Evolutionary conservation across 2,888 invertebrate genomes (phyloP).

Genomic region (Eupithecia vulgata): DNA sequence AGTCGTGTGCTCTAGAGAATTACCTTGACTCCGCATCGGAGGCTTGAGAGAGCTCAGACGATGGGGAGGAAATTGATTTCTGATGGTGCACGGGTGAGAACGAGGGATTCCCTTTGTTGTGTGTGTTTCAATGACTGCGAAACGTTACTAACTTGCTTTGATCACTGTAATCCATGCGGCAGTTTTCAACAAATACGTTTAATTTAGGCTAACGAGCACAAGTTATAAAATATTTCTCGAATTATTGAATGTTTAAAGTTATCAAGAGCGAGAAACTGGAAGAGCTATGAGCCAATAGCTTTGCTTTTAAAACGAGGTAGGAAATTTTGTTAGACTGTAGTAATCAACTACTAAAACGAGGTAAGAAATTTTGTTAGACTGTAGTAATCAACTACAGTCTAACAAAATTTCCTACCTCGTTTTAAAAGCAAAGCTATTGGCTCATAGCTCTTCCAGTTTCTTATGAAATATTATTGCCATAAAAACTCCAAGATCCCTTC

Average conservation of each 20-base stretch:
- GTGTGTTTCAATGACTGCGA: background rate
- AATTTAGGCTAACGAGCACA: background rate
- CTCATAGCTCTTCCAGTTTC: conserved; percentile 11
- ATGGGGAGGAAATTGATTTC: conserved; percentile 45
- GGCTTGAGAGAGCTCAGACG: conserved; percentile 45
- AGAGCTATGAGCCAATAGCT: too few relatives aligned
- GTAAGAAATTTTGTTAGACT: too few relatives aligned
- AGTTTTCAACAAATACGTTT: too few relatives aligned
- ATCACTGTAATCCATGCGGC: background rate
- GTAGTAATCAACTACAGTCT: background rate
- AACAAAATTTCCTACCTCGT: background rate
- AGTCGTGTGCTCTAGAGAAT: conserved; percentile 53
- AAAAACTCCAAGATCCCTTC: conserved; percentile 24
- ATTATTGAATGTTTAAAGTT: background rate
- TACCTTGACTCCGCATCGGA: conserved; percentile 52
- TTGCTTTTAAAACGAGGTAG: too few relatives aligned
- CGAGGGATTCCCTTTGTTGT: conserved; percentile 17
- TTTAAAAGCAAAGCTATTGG: background rate
- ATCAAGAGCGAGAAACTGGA: too few relatives aligned
- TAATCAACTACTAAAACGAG: too few relatives aligned
- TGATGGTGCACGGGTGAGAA: conserved; percentile 37
- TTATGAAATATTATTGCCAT: conserved; percentile 27
- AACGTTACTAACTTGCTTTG: background rate
- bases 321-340: too few relatives aligned
- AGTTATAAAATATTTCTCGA: background rate